Conservation (phyloP, 2,113 vertebrate genomes). For the Onychostruthus taczanowskii region DNA sequence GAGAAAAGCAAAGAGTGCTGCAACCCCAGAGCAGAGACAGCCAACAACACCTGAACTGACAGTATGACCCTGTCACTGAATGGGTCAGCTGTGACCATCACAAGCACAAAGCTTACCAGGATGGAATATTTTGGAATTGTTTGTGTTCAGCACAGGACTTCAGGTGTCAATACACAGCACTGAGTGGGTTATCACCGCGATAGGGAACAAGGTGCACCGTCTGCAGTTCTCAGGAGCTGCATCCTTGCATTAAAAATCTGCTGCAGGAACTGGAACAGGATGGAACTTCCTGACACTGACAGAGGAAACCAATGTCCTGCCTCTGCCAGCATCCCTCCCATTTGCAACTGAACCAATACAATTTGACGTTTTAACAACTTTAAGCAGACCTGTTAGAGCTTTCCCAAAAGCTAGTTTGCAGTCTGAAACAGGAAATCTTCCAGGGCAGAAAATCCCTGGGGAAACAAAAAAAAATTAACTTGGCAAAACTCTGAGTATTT, state of each 20-base stretch:
- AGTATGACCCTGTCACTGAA: neutral
- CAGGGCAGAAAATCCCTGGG: neutral
- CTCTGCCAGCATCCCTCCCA: neutral
- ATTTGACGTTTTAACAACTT: neutral
- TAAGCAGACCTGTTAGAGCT: neutral
- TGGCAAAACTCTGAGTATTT: neutral
- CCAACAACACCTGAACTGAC: neutral
- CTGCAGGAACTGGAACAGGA: neutral
- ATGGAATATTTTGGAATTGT: neutral
- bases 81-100: neutral
- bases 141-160: neutral
- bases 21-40: neutral
- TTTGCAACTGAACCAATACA: neutral
- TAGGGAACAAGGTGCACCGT: rapidly evolving
- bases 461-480: neutral
- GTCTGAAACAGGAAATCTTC: neutral
- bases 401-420: neutral
- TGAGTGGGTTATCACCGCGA: neutral
- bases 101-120: neutral
- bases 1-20: neutral
- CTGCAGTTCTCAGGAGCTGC: neutral
- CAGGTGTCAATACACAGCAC: neutral
- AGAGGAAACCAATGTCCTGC: neutral
- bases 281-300: neutral
- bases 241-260: neutral